These are phyloP conservation scores for Catalaphyllia jardinei DNA, from an alignment of 64 coral and sea anemone species.

Conservation along the genomic window DNA sequence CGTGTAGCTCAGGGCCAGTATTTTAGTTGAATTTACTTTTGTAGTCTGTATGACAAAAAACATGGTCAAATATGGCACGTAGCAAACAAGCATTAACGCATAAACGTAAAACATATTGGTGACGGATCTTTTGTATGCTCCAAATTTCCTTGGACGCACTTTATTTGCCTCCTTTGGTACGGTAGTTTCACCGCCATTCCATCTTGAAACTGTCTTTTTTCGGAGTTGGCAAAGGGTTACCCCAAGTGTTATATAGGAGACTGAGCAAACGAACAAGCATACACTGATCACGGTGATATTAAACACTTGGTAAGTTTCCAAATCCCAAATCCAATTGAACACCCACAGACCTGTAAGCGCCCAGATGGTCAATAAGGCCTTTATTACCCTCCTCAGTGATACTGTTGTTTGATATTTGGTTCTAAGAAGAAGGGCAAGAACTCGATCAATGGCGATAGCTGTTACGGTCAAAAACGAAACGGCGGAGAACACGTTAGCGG, in stretches of 20 bases:
- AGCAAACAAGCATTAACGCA: conserved; percentile 48
- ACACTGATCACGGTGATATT: conserved; percentile 45
- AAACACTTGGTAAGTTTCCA: neutral
- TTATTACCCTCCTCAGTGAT: neutral
- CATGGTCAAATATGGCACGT: conserved; percentile 54
- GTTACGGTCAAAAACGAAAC: conserved; percentile 65
- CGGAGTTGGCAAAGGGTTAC: neutral
- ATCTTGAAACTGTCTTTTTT: neutral
- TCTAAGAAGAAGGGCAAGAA: conserved; percentile 48
- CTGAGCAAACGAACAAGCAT: conserved; percentile 30
- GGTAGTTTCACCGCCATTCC: neutral
- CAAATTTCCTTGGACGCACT: neutral
- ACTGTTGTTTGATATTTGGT: conserved; percentile 41
- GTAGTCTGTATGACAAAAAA: conserved; percentile 34
- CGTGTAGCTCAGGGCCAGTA: conserved; percentile 41
- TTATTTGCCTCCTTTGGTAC: neutral
- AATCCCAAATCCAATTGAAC: conserved; percentile 4
- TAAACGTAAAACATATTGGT: conserved; percentile 52
- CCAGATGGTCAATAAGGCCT: conserved; percentile 5
- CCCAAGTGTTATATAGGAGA: neutral
- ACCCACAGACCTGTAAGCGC: conserved; percentile 24
- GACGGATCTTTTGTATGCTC: conserved; percentile 36
- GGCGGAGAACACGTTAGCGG: conserved; percentile 65
- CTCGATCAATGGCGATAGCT: conserved; percentile 57
- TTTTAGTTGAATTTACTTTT: neutral